Conservation (phyloP, 1,140 invertebrate genomes). For the Chlorops oryzae region DNA sequence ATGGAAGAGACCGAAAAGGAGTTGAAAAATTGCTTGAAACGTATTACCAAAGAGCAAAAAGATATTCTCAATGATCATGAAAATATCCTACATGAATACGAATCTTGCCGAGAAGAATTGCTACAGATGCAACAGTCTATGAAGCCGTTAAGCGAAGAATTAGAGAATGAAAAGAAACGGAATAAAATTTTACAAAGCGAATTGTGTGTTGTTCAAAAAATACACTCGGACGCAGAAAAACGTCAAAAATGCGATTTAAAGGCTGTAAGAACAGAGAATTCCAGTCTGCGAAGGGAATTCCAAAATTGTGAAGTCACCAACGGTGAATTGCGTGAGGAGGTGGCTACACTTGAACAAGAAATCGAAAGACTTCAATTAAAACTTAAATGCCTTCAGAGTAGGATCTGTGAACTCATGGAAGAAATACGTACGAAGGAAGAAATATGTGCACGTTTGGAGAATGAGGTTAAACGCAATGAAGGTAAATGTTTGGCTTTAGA, state of each 20-base stretch:
- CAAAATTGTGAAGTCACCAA: constrained; percentile 56
- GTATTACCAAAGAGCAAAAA: constrained; percentile 50
- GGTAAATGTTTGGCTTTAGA: constrained; percentile 38
- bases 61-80: constrained; percentile 47
- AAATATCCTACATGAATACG: constrained; percentile 48
- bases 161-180: constrained; percentile 35
- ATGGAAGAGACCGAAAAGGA: constrained; percentile 52
- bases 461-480: constrained; percentile 27
- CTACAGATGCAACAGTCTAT: constrained; percentile 22
- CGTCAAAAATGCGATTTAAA: constrained; percentile 49
- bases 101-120: constrained; percentile 34
- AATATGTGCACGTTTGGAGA: constrained; percentile 25
- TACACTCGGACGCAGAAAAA: constrained; percentile 49
- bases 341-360: constrained; percentile 42
- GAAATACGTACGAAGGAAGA: constrained; percentile 43
- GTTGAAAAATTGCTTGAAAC: constrained; percentile 50
- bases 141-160: constrained; percentile 25
- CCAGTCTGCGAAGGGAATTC: constrained; percentile 50
- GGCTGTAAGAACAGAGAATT: constrained; percentile 50
- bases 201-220: constrained; percentile 37
- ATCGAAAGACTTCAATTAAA: constrained; percentile 25
- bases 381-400: constrained; percentile 25
- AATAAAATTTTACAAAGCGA: constrained; percentile 33
- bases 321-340: constrained; percentile 55
- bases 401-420: constrained; percentile 31